These are phyloP conservation scores for Callocephalon fimbriatum DNA, from an alignment of 2,113 vertebrate species.

Conservation along the genomic window DNA sequence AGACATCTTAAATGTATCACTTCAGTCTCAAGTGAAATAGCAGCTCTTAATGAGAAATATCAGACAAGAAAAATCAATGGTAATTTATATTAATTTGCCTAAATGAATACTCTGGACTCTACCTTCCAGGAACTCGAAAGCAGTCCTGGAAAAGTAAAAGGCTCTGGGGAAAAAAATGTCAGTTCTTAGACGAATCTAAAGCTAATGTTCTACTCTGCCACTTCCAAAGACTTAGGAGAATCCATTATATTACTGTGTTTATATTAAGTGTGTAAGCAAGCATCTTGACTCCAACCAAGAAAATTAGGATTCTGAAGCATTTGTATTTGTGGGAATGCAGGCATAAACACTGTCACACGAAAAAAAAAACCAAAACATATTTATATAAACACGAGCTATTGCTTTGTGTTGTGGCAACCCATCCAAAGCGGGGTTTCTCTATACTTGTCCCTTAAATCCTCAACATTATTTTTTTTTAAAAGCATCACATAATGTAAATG, in stretches of 20 bases:
- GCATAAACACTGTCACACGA: background rate
- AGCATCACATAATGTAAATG: background rate
- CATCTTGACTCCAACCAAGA: background rate
- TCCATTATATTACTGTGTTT: background rate
- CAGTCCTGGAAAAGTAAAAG: background rate
- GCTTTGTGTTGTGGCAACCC: background rate
- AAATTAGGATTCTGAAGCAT: background rate
- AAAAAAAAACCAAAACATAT: background rate
- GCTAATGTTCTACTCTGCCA: background rate
- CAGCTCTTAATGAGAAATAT: background rate
- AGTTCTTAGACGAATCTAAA: background rate
- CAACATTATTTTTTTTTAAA: background rate
- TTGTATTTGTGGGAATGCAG: background rate
- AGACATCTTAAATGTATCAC: rapidly evolving
- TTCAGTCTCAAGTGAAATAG: background rate
- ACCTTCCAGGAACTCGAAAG: background rate
- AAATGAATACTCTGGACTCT: background rate
- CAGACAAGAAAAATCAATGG: background rate
- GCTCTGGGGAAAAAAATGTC: rapidly evolving
- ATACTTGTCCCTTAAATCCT: background rate
- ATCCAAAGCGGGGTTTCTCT: background rate
- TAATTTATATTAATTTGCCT: background rate
- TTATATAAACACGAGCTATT: background rate
- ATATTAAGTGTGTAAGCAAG: background rate
- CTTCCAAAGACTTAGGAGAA: background rate